Percentiles rank a stretch among this genome's conserved stretches.
Evolutionary conservation across 2,797 vertebrate genomes (phyloP).

Genomic region (Chanos chanos): DNA sequence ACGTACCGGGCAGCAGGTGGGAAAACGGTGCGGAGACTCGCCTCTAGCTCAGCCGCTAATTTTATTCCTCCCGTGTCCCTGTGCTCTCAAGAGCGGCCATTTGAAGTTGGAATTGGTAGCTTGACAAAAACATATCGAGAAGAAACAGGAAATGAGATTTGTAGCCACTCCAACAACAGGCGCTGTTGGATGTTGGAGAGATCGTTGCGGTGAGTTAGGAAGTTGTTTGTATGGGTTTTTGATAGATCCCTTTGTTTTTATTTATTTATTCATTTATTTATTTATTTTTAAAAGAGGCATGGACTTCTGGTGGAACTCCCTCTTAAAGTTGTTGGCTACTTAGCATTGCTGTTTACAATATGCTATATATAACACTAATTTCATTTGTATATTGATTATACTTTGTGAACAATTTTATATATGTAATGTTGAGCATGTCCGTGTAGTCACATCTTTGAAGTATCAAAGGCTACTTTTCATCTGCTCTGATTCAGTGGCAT

Average conservation of each 20-base stretch:
- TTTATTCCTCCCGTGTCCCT: constrained; percentile 44
- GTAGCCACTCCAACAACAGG: constrained; percentile 46
- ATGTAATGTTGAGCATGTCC: neutral
- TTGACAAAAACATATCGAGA: constrained; percentile 29
- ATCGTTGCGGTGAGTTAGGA: constrained; percentile 48
- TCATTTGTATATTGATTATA: no score
- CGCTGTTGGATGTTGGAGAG: constrained; percentile 27
- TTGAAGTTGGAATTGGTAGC: constrained; percentile 62
- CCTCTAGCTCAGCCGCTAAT: constrained; percentile 40
- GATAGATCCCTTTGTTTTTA: constrained; percentile 46
- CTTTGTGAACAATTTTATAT: neutral
- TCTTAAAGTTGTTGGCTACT: neutral
- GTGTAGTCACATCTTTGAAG: no score
- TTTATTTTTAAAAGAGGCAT: no score
- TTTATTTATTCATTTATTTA: no score
- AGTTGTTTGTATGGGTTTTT: constrained; percentile 51
- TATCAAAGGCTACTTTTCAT: no score
- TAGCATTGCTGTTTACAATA: neutral
- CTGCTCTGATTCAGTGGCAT: no score
- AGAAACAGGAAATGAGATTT: constrained; percentile 62
- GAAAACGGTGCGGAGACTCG: constrained; percentile 9
- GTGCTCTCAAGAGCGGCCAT: constrained; percentile 52
- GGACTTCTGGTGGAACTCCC: no score
- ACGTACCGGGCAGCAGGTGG: neutral
- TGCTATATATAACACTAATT: neutral